These are phyloP conservation scores for Dicyema japonicum DNA, from an alignment of 1,140 invertebrate species.

Conservation along the genomic window DNA sequence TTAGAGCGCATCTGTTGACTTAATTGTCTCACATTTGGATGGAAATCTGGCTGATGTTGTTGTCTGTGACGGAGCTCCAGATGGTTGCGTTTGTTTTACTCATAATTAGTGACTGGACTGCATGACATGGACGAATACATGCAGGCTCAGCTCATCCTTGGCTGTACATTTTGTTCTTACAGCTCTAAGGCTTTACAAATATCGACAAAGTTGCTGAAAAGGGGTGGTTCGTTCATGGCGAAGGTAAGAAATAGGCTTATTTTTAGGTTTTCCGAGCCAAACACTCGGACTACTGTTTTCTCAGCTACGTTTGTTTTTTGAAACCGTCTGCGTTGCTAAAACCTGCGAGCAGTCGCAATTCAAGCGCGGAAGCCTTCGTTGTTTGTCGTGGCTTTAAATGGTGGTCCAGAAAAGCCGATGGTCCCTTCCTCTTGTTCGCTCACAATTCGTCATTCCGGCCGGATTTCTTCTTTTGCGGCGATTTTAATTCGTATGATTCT, in stretches of 20 bases:
- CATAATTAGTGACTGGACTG: constrained; percentile 55
- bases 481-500: constrained; percentile 48
- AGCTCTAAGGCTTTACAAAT: constrained; percentile 90
- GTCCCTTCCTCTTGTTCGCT: constrained; percentile 7
- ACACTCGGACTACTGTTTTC: constrained; percentile 46
- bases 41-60: constrained; percentile 62
- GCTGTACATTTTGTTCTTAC: too few relatives aligned
- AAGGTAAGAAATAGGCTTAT: constrained; percentile 64
- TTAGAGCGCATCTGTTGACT: constrained; percentile 43
- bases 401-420: too few relatives aligned
- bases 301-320: constrained; percentile 66
- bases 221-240: constrained; percentile 57
- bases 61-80: constrained; percentile 92
- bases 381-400: constrained; percentile 59
- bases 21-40: constrained; percentile 62
- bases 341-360: constrained; percentile 61
- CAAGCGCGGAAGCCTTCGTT: constrained; percentile 62
- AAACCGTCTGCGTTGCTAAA: constrained; percentile 51
- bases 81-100: too few relatives aligned
- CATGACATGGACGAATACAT: constrained; percentile 92
- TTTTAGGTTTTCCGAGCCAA: too few relatives aligned
- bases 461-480: constrained; percentile 67
- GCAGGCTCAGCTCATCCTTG: constrained; percentile 57
- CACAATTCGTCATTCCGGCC: constrained; percentile 43
- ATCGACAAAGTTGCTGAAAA: constrained; percentile 52